A percentile compares a stretch with the other conserved stretches of the same genome.
These are phyloP conservation scores for Choloepus hoffmanni DNA, from an alignment of 2,113 vertebrate species.

Conservation along the genomic window DNA sequence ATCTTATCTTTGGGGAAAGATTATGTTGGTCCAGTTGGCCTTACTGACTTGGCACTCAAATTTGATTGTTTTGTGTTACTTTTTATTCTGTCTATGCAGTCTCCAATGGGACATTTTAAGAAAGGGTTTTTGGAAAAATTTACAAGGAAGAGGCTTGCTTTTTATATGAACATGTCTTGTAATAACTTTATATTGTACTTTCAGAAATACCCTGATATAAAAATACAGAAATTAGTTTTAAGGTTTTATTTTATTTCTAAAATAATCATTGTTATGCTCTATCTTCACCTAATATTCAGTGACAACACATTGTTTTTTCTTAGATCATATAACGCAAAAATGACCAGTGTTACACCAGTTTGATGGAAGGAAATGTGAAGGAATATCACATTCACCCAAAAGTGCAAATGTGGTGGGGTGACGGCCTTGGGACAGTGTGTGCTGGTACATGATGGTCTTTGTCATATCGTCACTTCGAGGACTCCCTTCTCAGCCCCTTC, in stretches of 20 bases:
- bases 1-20: background rate
- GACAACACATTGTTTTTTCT: background rate
- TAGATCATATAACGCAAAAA: background rate
- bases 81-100: background rate
- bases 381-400: background rate
- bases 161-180: background rate
- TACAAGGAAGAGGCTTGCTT: background rate
- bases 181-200: background rate
- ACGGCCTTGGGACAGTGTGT: background rate
- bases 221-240: background rate
- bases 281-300: background rate
- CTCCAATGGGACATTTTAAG: background rate
- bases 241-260: background rate
- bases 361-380: background rate
- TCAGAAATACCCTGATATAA: slow-evolving; percentile 7
- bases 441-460: background rate
- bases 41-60: slow-evolving; percentile 5
- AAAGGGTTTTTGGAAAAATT: background rate
- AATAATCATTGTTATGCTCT: background rate
- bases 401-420: background rate
- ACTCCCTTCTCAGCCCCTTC: background rate
- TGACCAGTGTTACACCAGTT: background rate
- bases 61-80: background rate
- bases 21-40: background rate
- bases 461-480: background rate